These are phyloP conservation scores for Archegozetes longisetosus DNA, from an alignment of 1,140 invertebrate genomes.

Conservation along the genomic window DNA sequence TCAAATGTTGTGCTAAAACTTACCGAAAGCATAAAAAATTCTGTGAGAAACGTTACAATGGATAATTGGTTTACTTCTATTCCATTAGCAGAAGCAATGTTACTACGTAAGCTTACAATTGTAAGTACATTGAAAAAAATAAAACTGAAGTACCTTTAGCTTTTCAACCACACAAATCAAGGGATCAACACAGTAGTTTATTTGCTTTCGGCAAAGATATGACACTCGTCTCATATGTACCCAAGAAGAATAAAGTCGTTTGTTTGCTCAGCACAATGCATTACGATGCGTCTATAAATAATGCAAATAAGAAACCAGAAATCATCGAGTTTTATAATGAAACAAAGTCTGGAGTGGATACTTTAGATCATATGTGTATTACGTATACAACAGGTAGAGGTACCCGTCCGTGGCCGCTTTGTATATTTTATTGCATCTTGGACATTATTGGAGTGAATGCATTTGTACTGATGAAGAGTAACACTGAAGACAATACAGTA, in stretches of 20 bases:
- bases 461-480: too few relatives aligned
- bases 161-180: constrained; percentile 7
- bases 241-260: constrained; percentile 22
- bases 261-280: constrained; percentile 20
- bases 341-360: constrained; percentile 33
- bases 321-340: constrained; percentile 30
- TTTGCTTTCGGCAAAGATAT: constrained; percentile 16
- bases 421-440: constrained; percentile 16
- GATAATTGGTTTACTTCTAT: constrained; percentile 19
- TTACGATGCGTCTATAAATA: constrained; percentile 15
- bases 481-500: too few relatives aligned
- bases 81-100: constrained; percentile 12
- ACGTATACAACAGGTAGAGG: constrained; percentile 24
- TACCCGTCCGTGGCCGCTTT: constrained; percentile 29
- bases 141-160: constrained; percentile 18
- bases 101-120: constrained; percentile 17
- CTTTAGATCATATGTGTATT: constrained; percentile 29
- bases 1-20: constrained; percentile 13
- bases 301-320: constrained; percentile 26
- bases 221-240: constrained; percentile 20
- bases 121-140: constrained; percentile 19
- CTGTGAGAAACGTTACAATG: constrained; percentile 13
- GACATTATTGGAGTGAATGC: constrained; percentile 16
- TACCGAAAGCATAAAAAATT: constrained; percentile 11
- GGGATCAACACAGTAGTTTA: constrained; percentile 5